These are phyloP conservation scores for Lagenorhynchus albirostris DNA, from an alignment of 2,113 vertebrate species.

Conservation along the genomic window DNA sequence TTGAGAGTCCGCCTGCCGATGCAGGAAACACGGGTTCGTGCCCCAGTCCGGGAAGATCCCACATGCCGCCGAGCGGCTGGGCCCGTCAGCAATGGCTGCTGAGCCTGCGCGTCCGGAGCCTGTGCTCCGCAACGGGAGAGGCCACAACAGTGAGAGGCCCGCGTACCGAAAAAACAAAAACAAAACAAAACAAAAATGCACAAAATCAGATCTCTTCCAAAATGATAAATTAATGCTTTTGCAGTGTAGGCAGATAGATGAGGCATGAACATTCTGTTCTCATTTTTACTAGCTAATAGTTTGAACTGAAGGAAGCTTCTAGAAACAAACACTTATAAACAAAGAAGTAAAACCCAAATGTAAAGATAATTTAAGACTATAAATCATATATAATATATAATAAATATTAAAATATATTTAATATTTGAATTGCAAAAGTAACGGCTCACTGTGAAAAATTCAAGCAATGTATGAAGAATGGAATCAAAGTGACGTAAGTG, in stretches of 20 bases:
- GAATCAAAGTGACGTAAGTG: neutral
- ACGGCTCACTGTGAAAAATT: neutral
- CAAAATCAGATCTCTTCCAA: neutral
- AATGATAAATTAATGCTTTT: neutral
- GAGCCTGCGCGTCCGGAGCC: no score
- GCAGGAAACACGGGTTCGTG: no score
- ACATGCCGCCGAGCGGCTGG: no score
- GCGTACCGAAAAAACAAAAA: no score
- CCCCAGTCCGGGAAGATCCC: no score
- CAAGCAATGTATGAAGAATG: neutral
- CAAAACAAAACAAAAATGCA: no score
- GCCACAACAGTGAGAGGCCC: no score
- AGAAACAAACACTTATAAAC: neutral
- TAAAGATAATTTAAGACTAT: neutral
- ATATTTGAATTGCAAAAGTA: constrained; percentile 23
- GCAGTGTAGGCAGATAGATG: neutral
- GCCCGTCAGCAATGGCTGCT: no score
- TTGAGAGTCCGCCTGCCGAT: no score
- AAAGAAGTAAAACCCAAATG: neutral
- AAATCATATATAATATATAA: neutral
- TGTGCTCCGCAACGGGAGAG: no score
- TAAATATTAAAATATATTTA: neutral
- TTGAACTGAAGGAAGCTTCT: constrained; percentile 15
- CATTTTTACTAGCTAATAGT: neutral
- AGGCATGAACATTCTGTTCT: neutral